A percentile compares a stretch with the other conserved stretches of the same genome.
phyloP scores from a whole-genome alignment of 1,140 invertebrate species.

The Cydia pomonella region DNA sequence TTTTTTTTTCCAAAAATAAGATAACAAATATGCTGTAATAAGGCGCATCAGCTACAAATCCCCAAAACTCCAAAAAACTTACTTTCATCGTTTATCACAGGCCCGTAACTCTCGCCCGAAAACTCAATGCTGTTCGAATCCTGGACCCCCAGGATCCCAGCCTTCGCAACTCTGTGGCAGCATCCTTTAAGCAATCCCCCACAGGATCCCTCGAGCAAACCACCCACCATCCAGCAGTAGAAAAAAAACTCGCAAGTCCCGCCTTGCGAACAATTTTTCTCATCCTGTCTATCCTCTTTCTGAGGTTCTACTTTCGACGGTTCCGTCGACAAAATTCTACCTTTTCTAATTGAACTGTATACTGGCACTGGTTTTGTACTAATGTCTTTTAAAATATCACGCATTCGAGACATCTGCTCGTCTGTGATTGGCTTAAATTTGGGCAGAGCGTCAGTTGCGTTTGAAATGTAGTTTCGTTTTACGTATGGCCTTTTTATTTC shows the following conservation, averaged over 20 bases:
- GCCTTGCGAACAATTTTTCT: slow-evolving; percentile 83
- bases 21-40: neutral
- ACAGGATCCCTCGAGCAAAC: slow-evolving; percentile 92
- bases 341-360: slow-evolving; percentile 57
- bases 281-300: slow-evolving; percentile 69
- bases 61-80: slow-evolving; percentile 70
- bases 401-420: slow-evolving; percentile 67
- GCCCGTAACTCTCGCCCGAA: slow-evolving; percentile 81
- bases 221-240: slow-evolving; percentile 94
- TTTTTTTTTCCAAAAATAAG: neutral
- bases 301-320: slow-evolving; percentile 48
- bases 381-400: slow-evolving; percentile 65
- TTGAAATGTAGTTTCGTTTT: slow-evolving; percentile 60
- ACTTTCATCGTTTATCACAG: slow-evolving; percentile 88
- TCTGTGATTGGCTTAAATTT: slow-evolving; percentile 74
- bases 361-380: slow-evolving; percentile 41
- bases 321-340: slow-evolving; percentile 52
- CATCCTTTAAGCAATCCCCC: slow-evolving; percentile 92
- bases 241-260: slow-evolving; percentile 96
- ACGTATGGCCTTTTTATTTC: slow-evolving; percentile 43
- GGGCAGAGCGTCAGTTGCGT: slow-evolving; percentile 56
- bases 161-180: slow-evolving; percentile 90
- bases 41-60: neutral
- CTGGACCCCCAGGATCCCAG: slow-evolving; percentile 84
- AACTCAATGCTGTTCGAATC: slow-evolving; percentile 76